These are phyloP conservation scores for Drosophila anomalata DNA, from an alignment of 2,888 invertebrate genomes.

Conservation along the genomic window DNA sequence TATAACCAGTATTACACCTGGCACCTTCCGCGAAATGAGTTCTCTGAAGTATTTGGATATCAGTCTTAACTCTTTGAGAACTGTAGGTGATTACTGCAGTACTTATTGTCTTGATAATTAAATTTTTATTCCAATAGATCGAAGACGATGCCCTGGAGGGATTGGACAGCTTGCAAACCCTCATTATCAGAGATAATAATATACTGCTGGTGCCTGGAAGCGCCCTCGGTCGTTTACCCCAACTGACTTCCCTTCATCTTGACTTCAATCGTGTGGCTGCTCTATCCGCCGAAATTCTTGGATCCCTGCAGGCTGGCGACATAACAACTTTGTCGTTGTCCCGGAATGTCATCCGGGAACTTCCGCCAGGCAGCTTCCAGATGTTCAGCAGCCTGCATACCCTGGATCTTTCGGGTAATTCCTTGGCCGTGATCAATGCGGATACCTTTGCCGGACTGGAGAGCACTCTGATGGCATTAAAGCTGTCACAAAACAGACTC, in stretches of 20 bases:
- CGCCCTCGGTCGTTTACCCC: conserved; percentile 91
- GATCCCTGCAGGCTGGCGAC: conserved; percentile 88
- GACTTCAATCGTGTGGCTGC: conserved; percentile 95
- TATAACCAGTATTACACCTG: conserved; percentile 91
- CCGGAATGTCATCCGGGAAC: conserved; percentile 93
- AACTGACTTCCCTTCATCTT: conserved; percentile 89
- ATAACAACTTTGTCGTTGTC: conserved; percentile 90
- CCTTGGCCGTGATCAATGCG: conserved; percentile 88
- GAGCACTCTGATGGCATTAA: conserved; percentile 88
- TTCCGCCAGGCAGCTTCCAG: conserved; percentile 91
- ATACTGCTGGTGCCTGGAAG: conserved; percentile 93
- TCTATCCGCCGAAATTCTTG: conserved; percentile 90
- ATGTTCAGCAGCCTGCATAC: conserved; percentile 89
- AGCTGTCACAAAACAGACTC: conserved; percentile 90
- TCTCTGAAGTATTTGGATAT: conserved; percentile 90
- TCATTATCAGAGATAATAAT: conserved; percentile 94
- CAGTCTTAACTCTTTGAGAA: conserved; percentile 93
- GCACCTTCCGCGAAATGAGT: conserved; percentile 91
- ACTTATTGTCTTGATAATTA: background rate
- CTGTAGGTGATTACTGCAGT: conserved; percentile 86
- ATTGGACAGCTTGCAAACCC: conserved; percentile 89
- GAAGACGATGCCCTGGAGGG: conserved; percentile 95
- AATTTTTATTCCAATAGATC: conserved; percentile 86
- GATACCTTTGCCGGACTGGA: conserved; percentile 92
- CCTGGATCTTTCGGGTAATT: conserved; percentile 92